Conservation (phyloP, 1,140 invertebrate genomes). For the Camponotus floridanus region DNA sequence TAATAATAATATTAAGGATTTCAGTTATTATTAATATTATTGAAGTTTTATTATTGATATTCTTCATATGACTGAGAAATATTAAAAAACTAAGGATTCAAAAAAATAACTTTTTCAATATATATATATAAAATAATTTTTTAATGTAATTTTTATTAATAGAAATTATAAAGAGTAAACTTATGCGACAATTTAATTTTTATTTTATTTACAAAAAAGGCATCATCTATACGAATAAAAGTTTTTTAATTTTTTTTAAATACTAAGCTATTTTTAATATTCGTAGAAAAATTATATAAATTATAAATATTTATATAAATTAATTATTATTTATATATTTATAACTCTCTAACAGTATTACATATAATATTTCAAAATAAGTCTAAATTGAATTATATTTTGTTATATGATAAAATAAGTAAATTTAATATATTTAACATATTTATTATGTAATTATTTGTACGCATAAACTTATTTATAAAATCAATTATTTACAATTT, state of each 20-base stretch:
- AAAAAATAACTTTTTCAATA: background rate
- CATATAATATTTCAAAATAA: background rate
- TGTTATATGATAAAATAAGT: background rate
- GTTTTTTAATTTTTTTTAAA: background rate
- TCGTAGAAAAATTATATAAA: background rate
- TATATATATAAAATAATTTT: too few species aligned
- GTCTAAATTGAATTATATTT: background rate
- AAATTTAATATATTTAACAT: background rate
- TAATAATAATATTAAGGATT: background rate
- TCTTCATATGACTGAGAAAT: too few species aligned
- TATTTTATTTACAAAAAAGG: background rate
- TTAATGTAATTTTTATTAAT: background rate
- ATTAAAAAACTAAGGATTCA: background rate
- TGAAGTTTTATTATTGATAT: too few species aligned
- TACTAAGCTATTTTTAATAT: background rate
- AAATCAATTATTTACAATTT: constrained; percentile 3
- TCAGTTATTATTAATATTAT: too few species aligned
- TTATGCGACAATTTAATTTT: background rate
- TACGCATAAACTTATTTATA: background rate
- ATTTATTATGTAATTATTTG: background rate
- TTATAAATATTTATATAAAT: background rate
- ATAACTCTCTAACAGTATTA: background rate
- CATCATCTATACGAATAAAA: background rate
- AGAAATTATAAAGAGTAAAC: background rate
- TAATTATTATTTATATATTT: background rate